These are phyloP conservation scores for Rhineura floridana DNA, from an alignment of 2,113 vertebrate species.

Conservation along the genomic window DNA sequence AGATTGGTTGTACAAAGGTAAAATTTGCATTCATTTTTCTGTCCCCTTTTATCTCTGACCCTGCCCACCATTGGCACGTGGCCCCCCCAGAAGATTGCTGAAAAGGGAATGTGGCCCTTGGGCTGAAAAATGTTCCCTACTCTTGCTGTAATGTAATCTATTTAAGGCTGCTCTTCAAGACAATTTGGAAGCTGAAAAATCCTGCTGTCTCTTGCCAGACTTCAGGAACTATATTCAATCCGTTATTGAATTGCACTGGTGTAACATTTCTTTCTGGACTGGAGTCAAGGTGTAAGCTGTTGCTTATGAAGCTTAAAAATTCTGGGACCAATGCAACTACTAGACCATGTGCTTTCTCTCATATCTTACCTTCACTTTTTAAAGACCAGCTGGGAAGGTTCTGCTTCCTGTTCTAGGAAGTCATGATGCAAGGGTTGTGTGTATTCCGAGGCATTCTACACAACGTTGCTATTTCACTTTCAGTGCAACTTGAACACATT, in stretches of 20 bases:
- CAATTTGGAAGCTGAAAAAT: neutral
- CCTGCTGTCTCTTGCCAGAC: neutral
- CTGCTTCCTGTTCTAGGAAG: neutral
- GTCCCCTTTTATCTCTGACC: no score
- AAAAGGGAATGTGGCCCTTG: no score
- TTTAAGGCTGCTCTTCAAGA: neutral
- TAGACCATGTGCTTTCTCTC: neutral
- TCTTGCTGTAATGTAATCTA: neutral
- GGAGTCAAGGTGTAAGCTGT: neutral
- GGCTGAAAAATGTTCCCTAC: no score
- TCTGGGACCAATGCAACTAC: neutral
- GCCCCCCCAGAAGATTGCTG: no score
- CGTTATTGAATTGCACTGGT: neutral
- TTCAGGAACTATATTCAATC: neutral
- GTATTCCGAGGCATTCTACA: neutral
- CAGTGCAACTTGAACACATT: no score
- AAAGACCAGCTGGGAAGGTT: neutral
- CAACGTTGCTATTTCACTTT: no score
- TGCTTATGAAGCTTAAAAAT: neutral
- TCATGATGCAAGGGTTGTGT: neutral
- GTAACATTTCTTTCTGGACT: neutral
- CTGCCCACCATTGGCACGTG: no score
- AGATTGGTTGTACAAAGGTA: no score
- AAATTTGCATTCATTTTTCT: no score
- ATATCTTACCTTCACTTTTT: neutral